Evolutionary conservation across 2,113 vertebrate genomes (phyloP), one percentile per base, ranked within the genome.

Genomic region (Tenebrosternarchus preto): DNA sequence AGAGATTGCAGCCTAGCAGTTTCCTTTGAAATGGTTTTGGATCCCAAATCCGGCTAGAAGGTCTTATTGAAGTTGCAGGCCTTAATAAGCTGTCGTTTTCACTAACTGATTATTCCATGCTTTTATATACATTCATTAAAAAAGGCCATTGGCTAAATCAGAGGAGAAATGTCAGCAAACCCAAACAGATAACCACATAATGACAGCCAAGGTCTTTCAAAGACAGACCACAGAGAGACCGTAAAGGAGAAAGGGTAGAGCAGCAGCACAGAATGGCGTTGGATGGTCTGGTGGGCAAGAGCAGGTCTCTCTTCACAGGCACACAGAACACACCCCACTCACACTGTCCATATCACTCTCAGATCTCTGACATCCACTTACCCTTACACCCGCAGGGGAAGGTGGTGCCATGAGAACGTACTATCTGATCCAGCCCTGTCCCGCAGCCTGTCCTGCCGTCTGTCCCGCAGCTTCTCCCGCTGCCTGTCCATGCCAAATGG

Each of bases 141-240:
- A 89, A 84, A 83, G 27, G 81, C 84, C 80, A 78, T 86, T 85
- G 77, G 53, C 88, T 84, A 90, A 92, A 92, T 91, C 86, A 89
- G 86, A 89, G 86, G 81, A 82, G 70, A 71, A 90, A 74, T 64
- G 86, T 88, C 68, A 78, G 84, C 88, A 90, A 86, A 89, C 59
- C 87, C 83, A 91, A 90, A 91, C 83, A 90, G 66, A 78, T 84
- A 31, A 89, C 89, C 86, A 73, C 90, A 84, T 91, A 92, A 92
- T 92, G 89, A 91, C 88, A 91, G 90, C 91, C 90, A 90, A 85
- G 85, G 85, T 80, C 77, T 88, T 87, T 85, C 76, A 66, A 73
- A 83, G 70, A 77, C 83, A 87, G 83, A 87, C 89, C 87, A 82
- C 88, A 88, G 82, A 22, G 29, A 81, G 83, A 80, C 88, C 83